Evolutionary conservation across 2,797 vertebrate species (phyloP).

Genomic region (Squalus acanthias): DNA sequence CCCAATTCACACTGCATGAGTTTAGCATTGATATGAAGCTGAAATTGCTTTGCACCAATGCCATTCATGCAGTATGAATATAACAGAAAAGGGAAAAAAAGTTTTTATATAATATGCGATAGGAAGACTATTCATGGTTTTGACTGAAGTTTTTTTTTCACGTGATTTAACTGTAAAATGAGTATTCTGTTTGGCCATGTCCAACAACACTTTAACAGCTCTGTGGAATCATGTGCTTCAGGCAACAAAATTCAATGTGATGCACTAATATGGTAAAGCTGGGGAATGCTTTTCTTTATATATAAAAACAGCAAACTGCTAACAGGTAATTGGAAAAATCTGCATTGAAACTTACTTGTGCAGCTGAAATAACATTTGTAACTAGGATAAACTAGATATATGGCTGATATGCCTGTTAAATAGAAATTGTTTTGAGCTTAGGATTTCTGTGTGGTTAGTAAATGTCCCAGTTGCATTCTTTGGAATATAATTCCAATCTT

Average conservation of each 20-base stretch:
- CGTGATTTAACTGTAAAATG: background rate
- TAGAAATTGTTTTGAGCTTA: background rate
- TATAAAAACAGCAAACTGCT: background rate
- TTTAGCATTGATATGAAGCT: background rate
- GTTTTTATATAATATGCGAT: background rate
- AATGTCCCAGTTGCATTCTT: background rate
- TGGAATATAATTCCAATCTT: background rate
- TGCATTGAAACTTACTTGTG: background rate
- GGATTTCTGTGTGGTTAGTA: background rate
- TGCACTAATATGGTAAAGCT: background rate
- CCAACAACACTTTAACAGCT: too few relatives aligned
- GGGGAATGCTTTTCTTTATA: background rate
- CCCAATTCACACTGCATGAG: background rate
- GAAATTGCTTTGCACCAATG: background rate
- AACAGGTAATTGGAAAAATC: background rate
- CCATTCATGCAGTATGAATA: background rate
- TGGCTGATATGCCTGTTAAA: background rate
- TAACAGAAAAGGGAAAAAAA: too few relatives aligned
- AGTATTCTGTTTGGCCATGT: background rate
- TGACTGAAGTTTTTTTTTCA: background rate
- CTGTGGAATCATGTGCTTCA: background rate
- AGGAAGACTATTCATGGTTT: background rate
- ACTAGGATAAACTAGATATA: background rate
- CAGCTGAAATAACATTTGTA: background rate
- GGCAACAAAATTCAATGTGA: background rate